Conservation (phyloP, 2,113 vertebrate species). For the Tapirus terrestris region DNA sequence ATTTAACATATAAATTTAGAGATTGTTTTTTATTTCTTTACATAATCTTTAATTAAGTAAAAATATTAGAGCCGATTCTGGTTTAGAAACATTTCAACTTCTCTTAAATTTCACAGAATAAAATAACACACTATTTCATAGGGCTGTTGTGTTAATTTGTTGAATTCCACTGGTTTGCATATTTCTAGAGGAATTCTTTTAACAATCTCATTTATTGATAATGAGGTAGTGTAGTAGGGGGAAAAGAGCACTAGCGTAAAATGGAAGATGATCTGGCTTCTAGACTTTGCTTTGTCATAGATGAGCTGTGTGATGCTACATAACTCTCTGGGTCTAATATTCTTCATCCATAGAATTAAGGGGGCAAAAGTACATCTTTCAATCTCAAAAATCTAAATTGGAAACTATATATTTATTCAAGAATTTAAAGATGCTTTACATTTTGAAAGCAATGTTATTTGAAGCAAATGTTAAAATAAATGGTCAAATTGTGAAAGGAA, state of each 20-base stretch:
- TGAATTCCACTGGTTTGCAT: not conserved
- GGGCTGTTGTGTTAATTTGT: not conserved
- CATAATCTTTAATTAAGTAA: not conserved
- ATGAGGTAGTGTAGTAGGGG: not conserved
- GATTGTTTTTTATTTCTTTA: not conserved
- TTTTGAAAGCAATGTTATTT: not conserved
- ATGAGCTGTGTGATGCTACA: not conserved
- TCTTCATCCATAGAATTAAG: not conserved
- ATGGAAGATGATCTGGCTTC: not conserved
- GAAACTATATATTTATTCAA: slow-evolving; percentile 14
- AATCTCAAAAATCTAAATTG: not conserved
- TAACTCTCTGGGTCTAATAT: not conserved
- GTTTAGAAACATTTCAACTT: not conserved
- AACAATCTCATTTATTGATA: not conserved
- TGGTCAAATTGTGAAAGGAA: not conserved
- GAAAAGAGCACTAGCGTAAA: not conserved
- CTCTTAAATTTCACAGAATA: slow-evolving; percentile 2
- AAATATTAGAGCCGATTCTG: not conserved
- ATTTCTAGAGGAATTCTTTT: not conserved
- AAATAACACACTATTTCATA: not conserved
- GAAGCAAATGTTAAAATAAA: not conserved
- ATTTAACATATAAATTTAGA: slow-evolving; percentile 6
- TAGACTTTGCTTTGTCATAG: not conserved
- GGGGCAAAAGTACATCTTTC: not conserved
- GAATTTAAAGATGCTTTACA: not conserved